Conservation (phyloP, 2,888 invertebrate genomes). For the Agrotis clavis region DNA sequence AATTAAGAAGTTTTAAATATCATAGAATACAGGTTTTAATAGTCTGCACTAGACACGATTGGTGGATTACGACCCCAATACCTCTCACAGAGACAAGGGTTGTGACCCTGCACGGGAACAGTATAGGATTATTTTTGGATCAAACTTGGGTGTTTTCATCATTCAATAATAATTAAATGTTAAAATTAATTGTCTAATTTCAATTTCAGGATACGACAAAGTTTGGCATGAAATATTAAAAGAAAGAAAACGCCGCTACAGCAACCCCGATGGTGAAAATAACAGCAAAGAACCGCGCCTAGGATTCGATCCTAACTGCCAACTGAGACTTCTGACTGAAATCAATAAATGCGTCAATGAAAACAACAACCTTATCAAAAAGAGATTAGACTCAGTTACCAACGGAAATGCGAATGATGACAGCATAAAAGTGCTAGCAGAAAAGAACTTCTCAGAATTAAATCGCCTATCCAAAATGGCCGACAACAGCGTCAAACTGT, state of each 20-base stretch:
- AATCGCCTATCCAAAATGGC: constrained; percentile 88
- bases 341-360: constrained; percentile 86
- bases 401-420: constrained; percentile 70
- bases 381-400: constrained; percentile 76
- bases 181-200: not conserved
- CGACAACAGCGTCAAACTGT: constrained; percentile 84
- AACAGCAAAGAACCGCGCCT: constrained; percentile 59
- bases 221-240: constrained; percentile 92
- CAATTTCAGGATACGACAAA: constrained; percentile 91
- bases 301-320: constrained; percentile 78
- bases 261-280: constrained; percentile 71
- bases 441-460: constrained; percentile 87
- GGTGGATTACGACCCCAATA: not conserved
- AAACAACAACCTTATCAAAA: constrained; percentile 87
- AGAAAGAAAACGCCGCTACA: constrained; percentile 91
- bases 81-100: not conserved
- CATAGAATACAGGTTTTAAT: not conserved
- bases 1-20: not conserved
- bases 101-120: too few relatives aligned
- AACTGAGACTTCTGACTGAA: constrained; percentile 84
- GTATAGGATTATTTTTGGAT: too few relatives aligned
- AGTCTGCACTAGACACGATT: not conserved
- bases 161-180: too few relatives aligned
- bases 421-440: constrained; percentile 83
- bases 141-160: too few relatives aligned